phyloP scores from a whole-genome alignment of 2,888 invertebrate species.

The Diabrotica balteata region DNA sequence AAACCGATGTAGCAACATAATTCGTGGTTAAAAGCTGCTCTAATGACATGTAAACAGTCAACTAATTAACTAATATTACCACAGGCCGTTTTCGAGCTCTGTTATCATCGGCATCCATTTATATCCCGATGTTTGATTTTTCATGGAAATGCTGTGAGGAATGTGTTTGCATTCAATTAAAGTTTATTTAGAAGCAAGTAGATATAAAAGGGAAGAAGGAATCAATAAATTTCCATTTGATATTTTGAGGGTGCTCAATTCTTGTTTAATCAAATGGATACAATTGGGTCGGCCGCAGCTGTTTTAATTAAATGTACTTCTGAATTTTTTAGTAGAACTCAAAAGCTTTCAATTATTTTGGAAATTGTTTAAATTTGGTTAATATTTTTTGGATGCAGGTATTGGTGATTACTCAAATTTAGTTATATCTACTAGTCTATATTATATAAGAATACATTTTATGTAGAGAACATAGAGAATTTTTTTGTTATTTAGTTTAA shows the following conservation, averaged over 20 bases:
- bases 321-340: too few species aligned
- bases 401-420: too few species aligned
- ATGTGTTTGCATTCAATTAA: slow-evolving; percentile 6
- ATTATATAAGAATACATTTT: too few species aligned
- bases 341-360: too few species aligned
- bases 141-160: neutral
- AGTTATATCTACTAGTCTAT: too few species aligned
- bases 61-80: slow-evolving; percentile 50
- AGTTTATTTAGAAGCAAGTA: neutral
- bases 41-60: slow-evolving; percentile 53
- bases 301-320: too few species aligned
- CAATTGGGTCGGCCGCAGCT: too few species aligned
- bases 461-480: too few species aligned
- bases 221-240: neutral
- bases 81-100: slow-evolving; percentile 32
- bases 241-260: neutral
- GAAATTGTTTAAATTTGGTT: too few species aligned
- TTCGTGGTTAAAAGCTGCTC: slow-evolving; percentile 41
- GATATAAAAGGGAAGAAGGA: neutral
- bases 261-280: too few species aligned
- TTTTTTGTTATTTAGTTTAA: too few species aligned
- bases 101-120: slow-evolving; percentile 38
- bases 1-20: slow-evolving; percentile 32
- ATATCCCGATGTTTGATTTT: slow-evolving; percentile 14
- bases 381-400: too few species aligned